Evolutionary conservation across 2,888 invertebrate species (phyloP).

Genomic region (Eupithecia centaureata): DNA sequence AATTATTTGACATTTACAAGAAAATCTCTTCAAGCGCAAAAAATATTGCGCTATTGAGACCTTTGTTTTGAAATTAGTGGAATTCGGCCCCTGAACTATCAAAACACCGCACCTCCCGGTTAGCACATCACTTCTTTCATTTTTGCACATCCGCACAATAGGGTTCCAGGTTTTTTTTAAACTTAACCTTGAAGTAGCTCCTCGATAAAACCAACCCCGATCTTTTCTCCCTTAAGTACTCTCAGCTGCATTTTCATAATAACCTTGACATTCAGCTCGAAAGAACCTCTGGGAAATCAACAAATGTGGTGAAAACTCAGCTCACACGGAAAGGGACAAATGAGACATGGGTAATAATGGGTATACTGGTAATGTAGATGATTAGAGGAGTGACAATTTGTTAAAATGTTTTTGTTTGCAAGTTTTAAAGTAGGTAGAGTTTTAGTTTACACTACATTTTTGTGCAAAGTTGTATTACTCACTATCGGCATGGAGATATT

Average conservation of each 20-base stretch:
- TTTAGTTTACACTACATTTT: background rate
- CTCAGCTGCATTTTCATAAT: constrained; percentile 13
- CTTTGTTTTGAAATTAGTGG: too few relatives aligned
- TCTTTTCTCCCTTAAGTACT: background rate
- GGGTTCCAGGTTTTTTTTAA: too few relatives aligned
- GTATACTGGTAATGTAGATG: background rate
- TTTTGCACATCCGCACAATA: too few relatives aligned
- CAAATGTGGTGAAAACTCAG: constrained; percentile 21
- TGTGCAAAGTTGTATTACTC: background rate
- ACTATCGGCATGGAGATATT: background rate
- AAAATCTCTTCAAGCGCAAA: too few relatives aligned
- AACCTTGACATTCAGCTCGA: constrained; percentile 25
- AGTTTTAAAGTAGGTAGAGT: background rate
- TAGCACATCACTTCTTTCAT: too few relatives aligned
- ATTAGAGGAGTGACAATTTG: background rate
- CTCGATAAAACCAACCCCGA: background rate
- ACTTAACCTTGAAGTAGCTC: background rate
- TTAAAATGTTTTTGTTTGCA: background rate
- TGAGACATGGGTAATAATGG: background rate
- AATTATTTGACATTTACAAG: too few relatives aligned
- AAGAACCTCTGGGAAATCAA: constrained; percentile 27
- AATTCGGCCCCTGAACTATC: too few relatives aligned
- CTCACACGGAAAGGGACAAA: constrained; percentile 4
- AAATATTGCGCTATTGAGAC: too few relatives aligned
- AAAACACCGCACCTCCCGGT: too few relatives aligned